Base-by-base conservation (phyloP, 2,888 invertebrate species). In the Eubasilissa splendida region DNA sequence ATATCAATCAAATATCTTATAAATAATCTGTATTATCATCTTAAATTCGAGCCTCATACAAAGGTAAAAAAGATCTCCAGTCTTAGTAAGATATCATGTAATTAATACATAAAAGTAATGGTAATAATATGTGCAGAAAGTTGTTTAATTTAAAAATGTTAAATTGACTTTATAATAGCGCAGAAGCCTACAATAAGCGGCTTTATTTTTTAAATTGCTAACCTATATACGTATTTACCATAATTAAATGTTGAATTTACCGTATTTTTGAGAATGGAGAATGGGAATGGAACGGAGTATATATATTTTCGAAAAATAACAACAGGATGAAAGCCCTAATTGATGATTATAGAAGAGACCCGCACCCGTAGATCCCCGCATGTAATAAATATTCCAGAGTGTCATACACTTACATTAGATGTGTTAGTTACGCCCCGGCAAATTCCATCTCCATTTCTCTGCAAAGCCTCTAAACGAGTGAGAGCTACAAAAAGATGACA, bases 401-500 rank as follows among this genome's bases (percentile, higher is more conserved):
- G 71, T 71, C 54, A 54, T 71, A n/a, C 71, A 71, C 71, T 56
- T 4, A 71, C 56, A 71, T 54, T 71, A 56, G 71, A 11, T 71
- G 22, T 9, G 10, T 54, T 54, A 71, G 54, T 54, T 54, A 63
- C 56, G 10, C 33, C 14, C 53, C 22, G 11, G 11, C 63, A 54
- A 53, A 50, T 50, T 56, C 58, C n/a, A 58, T 73, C 56, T 56
- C 71, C 33, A 73, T 73, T 73, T 54, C 71, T 31, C 54, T 42
- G 42, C 56, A 56, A 54, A 73, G 70, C 70, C 71, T 31, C 71
- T 31, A 58, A 75, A 75, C 50, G 59, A 60, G 75, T 60, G 60
- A 33, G 75, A 50, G 60, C 12, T 60, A 52, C 75, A 75, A 60
- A 75, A 75, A 75, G 7, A 75, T 75, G 75, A 75, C 75, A 60